A percentile compares a stretch with the other conserved stretches of the same genome.
These are phyloP conservation scores for Sinocyclocheilus anophthalmus DNA, from an alignment of 2,113 vertebrate genomes.

Conservation along the genomic window DNA sequence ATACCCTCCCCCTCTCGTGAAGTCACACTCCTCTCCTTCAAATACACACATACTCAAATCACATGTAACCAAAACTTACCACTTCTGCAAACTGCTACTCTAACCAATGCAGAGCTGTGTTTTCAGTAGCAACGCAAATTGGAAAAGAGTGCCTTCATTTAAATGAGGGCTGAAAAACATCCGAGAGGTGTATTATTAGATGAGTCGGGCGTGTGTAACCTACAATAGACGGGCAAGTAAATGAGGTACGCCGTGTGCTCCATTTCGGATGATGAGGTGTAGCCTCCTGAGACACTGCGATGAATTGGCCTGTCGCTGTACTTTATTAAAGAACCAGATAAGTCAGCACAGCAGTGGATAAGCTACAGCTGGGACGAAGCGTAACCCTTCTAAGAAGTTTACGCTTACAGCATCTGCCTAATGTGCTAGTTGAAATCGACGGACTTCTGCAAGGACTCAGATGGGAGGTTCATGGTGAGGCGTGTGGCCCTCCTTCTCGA, in stretches of 20 bases:
- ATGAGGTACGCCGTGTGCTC: conserved; percentile 22
- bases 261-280: conserved; percentile 39
- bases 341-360: conserved; percentile 24
- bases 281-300: conserved; percentile 31
- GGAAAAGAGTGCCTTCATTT: not conserved
- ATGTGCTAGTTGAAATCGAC: not conserved
- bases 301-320: conserved; percentile 40
- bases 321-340: conserved; percentile 26
- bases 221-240: not conserved
- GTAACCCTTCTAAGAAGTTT: not conserved
- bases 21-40: conserved; percentile 12
- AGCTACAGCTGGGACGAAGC: conserved; percentile 16
- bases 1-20: conserved; percentile 6
- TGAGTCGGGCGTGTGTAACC: not conserved
- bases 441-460: not conserved
- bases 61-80: not conserved
- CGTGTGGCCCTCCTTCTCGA: conserved; percentile 1
- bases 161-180: conserved; percentile 27
- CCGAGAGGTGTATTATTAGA: conserved; percentile 21
- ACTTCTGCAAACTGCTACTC: conserved; percentile 35
- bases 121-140: not conserved
- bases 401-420: conserved; percentile 14
- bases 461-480: conserved; percentile 5
- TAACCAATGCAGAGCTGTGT: conserved; percentile 10
- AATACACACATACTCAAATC: conserved; percentile 10